Percentiles rank a stretch among this genome's conserved stretches.
Conservation (phyloP, 2,113 vertebrate genomes). For the Laticauda laticaudata region DNA sequence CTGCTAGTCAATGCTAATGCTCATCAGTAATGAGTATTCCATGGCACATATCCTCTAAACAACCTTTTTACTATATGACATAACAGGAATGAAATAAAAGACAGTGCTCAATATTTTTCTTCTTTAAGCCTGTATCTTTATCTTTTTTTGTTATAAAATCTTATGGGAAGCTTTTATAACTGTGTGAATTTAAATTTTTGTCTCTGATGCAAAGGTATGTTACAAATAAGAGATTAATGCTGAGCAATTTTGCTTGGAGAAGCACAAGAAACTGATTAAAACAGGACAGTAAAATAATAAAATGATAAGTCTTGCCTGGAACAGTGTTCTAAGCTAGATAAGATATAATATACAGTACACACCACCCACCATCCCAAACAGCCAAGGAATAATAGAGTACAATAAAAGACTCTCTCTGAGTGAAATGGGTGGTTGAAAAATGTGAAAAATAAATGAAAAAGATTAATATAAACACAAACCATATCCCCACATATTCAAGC, state of each 20-base stretch:
- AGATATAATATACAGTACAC: not conserved
- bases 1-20: not conserved
- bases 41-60: not conserved
- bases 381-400: not conserved
- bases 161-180: slow-evolving; percentile 22
- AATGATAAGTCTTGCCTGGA: slow-evolving; percentile 35
- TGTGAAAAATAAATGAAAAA: not conserved
- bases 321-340: slow-evolving; percentile 31
- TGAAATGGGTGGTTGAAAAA: not conserved
- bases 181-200: slow-evolving; percentile 15
- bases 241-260: slow-evolving; percentile 34
- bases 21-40: not conserved
- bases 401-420: not conserved
- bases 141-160: not conserved
- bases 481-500: not conserved
- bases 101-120: not conserved
- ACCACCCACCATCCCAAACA: not conserved
- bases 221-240: slow-evolving; percentile 41
- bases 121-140: slow-evolving; percentile 17
- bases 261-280: slow-evolving; percentile 37
- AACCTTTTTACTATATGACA: not conserved
- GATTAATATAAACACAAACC: not conserved
- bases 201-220: not conserved
- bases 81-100: slow-evolving; percentile 7
- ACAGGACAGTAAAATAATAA: slow-evolving; percentile 24